A percentile compares a stretch with the other conserved stretches of the same genome.
phyloP scores from a whole-genome alignment of 2,113 vertebrate species.

The Micromys minutus region DNA sequence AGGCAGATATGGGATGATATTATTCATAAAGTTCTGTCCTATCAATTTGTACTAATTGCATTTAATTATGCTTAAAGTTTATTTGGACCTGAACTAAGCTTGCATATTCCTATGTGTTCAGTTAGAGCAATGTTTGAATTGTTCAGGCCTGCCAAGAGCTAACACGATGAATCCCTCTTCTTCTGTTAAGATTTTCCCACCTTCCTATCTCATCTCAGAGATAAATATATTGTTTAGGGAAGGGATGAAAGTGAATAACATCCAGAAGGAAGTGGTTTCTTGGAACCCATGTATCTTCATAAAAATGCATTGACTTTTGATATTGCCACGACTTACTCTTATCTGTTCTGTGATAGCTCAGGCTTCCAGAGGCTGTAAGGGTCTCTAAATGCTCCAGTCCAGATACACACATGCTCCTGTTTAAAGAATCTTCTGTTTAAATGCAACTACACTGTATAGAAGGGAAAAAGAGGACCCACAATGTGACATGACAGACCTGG shows the following conservation, averaged over 20 bases:
- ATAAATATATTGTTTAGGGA: conserved; percentile 69
- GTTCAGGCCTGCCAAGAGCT: conserved; percentile 44
- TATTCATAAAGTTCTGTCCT: not conserved
- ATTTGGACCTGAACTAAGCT: not conserved
- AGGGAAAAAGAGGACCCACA: not conserved
- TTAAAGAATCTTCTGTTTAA: conserved; percentile 24
- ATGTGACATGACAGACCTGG: not conserved
- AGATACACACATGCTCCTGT: not conserved
- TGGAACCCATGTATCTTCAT: conserved; percentile 59
- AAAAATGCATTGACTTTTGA: conserved; percentile 48
- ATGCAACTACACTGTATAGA: not conserved
- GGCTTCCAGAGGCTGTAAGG: not conserved
- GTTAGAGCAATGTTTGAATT: conserved; percentile 56
- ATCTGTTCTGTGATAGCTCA: not conserved
- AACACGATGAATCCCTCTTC: conserved; percentile 62
- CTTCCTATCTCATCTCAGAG: conserved; percentile 52
- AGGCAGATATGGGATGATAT: not conserved
- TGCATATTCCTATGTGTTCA: conserved; percentile 16
- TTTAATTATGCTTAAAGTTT: conserved; percentile 67
- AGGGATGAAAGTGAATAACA: conserved; percentile 58
- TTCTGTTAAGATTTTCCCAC: conserved; percentile 58
- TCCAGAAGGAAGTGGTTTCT: conserved; percentile 40
- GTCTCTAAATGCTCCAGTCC: not conserved
- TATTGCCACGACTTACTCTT: not conserved
- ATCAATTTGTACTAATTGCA: conserved; percentile 58